Evolutionary conservation across 2,797 vertebrate species (phyloP).

Genomic region (Eulemur rubriventer): DNA sequence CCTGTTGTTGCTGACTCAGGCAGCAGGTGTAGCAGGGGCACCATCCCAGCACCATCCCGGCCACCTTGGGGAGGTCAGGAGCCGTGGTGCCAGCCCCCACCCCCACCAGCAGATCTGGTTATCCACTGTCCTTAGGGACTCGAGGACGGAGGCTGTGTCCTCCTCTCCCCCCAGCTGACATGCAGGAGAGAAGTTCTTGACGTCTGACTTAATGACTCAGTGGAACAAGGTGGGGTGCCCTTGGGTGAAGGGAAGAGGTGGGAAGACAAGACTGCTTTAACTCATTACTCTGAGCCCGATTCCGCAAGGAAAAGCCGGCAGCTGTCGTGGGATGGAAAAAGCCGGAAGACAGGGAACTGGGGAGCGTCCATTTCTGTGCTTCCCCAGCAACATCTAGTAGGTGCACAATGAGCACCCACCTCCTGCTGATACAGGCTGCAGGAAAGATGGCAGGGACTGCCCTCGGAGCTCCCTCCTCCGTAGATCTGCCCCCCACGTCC

Average conservation of each 20-base stretch:
- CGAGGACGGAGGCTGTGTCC: background rate
- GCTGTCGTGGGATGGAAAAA: background rate
- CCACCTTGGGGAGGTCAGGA: background rate
- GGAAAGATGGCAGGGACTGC: background rate
- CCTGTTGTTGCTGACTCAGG: background rate
- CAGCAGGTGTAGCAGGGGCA: background rate
- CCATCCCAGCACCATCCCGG: background rate
- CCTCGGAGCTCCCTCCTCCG: background rate
- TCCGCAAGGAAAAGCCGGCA: background rate
- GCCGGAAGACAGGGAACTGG: background rate
- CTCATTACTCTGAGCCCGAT: background rate
- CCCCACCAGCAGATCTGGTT: background rate
- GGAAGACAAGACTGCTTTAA: background rate
- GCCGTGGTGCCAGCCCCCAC: background rate
- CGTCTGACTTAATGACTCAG: background rate
- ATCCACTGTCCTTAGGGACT: background rate
- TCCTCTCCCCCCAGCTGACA: rapidly evolving
- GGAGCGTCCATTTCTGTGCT: background rate
- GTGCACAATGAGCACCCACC: background rate
- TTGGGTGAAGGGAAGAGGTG: background rate
- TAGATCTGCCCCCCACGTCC: background rate
- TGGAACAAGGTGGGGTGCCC: background rate
- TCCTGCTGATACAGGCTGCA: background rate
- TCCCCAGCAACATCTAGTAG: background rate
- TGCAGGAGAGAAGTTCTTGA: background rate